These are phyloP conservation scores for Pseudotriccus pelzelni DNA, from an alignment of 2,797 vertebrate genomes.

Conservation along the genomic window DNA sequence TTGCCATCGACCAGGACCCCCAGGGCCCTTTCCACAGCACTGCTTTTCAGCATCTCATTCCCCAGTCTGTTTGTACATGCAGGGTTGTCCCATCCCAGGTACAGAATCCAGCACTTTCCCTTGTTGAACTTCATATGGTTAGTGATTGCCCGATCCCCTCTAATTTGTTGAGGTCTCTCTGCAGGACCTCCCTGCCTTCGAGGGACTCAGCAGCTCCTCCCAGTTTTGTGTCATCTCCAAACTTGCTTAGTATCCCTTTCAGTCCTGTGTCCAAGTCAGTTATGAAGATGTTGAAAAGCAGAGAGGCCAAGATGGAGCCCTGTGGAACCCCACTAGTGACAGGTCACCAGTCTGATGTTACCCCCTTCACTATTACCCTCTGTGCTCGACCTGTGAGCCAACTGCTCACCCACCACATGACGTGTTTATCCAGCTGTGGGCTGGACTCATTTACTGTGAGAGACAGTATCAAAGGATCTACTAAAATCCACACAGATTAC, in stretches of 20 bases:
- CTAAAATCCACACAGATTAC: not conserved
- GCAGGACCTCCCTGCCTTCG: not conserved
- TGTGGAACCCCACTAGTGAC: not conserved
- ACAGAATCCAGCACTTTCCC: not conserved
- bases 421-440: not conserved
- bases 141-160: too few relatives aligned
- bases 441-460: not conserved
- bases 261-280: not conserved
- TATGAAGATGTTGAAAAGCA: not conserved
- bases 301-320: not conserved
- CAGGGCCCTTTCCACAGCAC: not conserved
- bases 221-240: not conserved
- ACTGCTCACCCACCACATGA: not conserved
- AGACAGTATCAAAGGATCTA: not conserved
- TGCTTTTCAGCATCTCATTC: not conserved
- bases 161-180: not conserved
- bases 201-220: not conserved
- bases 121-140: not conserved
- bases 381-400: not conserved
- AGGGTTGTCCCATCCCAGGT: not conserved
- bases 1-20: not conserved
- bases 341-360: not conserved
- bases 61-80: not conserved
- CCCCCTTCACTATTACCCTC: not conserved
- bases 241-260: not conserved